Evolutionary conservation across 1,140 invertebrate species (phyloP), one percentile per base, ranked within the genome.

Genomic region (Onthophagus taurus): DNA sequence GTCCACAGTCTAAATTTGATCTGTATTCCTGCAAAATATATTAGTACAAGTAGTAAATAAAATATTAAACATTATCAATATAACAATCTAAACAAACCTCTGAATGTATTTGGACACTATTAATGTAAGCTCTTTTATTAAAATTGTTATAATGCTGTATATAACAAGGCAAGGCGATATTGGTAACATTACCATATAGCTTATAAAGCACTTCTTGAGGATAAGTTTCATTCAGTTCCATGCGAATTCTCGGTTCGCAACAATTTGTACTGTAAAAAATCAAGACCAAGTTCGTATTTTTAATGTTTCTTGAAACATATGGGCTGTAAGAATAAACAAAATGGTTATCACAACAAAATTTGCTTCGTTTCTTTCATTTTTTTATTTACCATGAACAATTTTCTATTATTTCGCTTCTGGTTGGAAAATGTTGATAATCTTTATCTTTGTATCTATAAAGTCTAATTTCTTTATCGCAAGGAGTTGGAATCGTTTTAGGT

Each of bases 261-360:
- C 35, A 37, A 21, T 37, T 7, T 12, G 18, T 37, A 21, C 24
- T 21, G 8, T 37, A 37, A 3, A 89, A 83, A 2, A 93, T 64
- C 46, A 93, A 67, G 9, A 93, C 66, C 63, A 93, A 72, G 63
- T 93, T 93, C 17, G 83, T 91, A 29, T 76, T 76, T 31, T 81
- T 78, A 36, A 93, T 84, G 29, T 79, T 74, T 48, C 89, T 78
- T 1, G 85, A 81, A 43, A 87, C 82, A 67, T 87, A 94, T 19
- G 80, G 78, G 55, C 84, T 80, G 59, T 38, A 67, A 63, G 36
- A 26, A 42, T 38, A 21, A 20, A 47, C 21, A 33, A 20, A 42
- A 43, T 24, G 24, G 11, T 33, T 20, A 12, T 18, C 31, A 34
- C 7, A 16, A 14, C 0, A 37, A 37, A 37, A n/a, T n/a, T n/a